Base-by-base conservation (phyloP, 2,113 vertebrate genomes). In the Neopipo cinnamomea region DNA sequence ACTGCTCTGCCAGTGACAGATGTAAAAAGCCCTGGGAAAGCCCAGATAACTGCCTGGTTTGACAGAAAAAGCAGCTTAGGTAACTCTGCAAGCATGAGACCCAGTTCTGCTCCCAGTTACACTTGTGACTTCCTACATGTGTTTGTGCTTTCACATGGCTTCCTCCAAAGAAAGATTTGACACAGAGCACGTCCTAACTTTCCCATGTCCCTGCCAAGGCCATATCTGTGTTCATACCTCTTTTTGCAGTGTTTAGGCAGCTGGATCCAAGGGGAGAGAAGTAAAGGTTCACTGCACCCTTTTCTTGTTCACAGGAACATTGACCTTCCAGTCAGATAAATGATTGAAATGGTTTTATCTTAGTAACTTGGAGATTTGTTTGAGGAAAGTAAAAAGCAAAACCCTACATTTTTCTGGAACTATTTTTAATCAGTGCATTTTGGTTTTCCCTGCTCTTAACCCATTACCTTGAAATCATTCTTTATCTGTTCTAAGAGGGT, bases 111-210 rank as follows among this genome's bases (percentile, higher is more conserved):
- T 77, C 33, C 33, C 47, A 47, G 39, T 78, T 79, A 68, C 7
- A 71, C 46, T 73, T 85, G 30, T 41, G 35, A 73, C 12, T 80
- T 91, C 35, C 65, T 63, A 47, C 72, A 71, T 80, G 90, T 59
- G 78, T 88, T 85, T 86, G 52, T 67, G 71, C 67, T 95, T 93
- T 95, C 95, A 88, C 92, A 75, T 85, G 90, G 56, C 52, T 95
- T 92, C 42, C 61, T 70, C 89, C 96, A 79, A 85, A 88, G 59
- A 78, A 68, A 85, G 23, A 76, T 41, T 53, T 90, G 61, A 75
- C 42, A 49, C 44, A 42, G 24, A 88, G 24, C 18, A 11, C 1
- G 0, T 55, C 44, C 68, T 31, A 22, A 33, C 20, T 94, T 90
- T 77, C 85, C 85, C 19, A 19, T 86, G 47, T 35, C 63, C 12